Conservation (phyloP, 2,888 invertebrate genomes). For the Leptopilina drosophilae region DNA sequence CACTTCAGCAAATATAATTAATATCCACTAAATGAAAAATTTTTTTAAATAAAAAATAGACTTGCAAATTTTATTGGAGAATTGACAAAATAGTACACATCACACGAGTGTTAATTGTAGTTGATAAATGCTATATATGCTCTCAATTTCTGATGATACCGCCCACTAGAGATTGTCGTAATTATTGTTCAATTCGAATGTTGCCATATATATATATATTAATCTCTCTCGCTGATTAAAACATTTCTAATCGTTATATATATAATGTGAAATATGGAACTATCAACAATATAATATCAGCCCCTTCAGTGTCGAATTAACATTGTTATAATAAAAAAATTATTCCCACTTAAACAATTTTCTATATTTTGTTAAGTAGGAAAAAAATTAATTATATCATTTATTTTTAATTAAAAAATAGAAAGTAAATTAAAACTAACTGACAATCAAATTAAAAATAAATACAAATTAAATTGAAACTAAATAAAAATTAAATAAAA, state of each 20-base stretch:
- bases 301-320: too few species aligned
- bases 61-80: neutral
- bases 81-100: neutral
- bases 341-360: too few species aligned
- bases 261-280: too few species aligned
- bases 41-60: neutral
- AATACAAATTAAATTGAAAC: too few species aligned
- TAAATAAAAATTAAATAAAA: too few species aligned
- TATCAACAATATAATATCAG: too few species aligned
- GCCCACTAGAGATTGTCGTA: slow-evolving; percentile 20
- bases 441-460: too few species aligned
- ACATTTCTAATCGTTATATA: neutral
- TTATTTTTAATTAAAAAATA: neutral
- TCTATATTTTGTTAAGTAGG: too few species aligned
- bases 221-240: slow-evolving; percentile 7
- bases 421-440: too few species aligned
- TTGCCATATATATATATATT: neutral
- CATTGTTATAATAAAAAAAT: too few species aligned
- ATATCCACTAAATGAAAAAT: neutral
- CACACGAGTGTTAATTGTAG: neutral
- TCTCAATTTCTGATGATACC: slow-evolving; percentile 18
- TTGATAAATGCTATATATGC: neutral
- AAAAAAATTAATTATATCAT: too few species aligned
- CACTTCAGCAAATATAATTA: too few species aligned
- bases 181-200: slow-evolving; percentile 3